Evolutionary conservation across 1,140 invertebrate species (phyloP).

Genomic region (Drosophila dunni): DNA sequence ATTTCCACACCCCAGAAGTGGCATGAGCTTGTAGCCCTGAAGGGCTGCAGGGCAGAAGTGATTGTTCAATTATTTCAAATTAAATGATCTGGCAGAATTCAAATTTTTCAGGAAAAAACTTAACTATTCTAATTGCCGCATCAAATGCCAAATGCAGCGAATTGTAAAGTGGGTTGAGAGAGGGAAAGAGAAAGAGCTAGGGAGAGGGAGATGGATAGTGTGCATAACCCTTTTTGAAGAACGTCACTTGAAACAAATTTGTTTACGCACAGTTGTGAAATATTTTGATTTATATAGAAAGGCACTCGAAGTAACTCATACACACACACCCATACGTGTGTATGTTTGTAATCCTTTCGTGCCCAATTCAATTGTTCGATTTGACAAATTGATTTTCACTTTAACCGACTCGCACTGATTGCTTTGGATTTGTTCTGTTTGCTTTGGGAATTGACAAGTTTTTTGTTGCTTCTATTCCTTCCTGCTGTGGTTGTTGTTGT

Average conservation of each 20-base stretch:
- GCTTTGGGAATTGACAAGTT: constrained; percentile 71
- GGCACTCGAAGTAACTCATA: constrained; percentile 33
- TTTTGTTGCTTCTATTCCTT: constrained; percentile 12
- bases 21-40: not conserved
- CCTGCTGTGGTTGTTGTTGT: constrained; percentile 28
- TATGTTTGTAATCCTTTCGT: constrained; percentile 74
- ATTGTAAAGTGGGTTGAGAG: constrained; percentile 61
- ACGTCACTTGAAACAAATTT: constrained; percentile 67
- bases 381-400: constrained; percentile 81
- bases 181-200: not conserved
- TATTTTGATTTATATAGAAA: constrained; percentile 76
- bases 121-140: constrained; percentile 74
- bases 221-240: constrained; percentile 55
- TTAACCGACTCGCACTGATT: constrained; percentile 70
- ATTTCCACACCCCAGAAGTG: constrained; percentile 66
- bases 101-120: constrained; percentile 71
- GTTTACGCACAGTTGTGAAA: constrained; percentile 72
- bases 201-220: not conserved
- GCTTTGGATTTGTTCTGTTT: constrained; percentile 73
- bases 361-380: constrained; percentile 80
- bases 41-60: constrained; percentile 28
- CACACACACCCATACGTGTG: constrained; percentile 2
- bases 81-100: constrained; percentile 84
- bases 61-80: constrained; percentile 76
- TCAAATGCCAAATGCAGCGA: constrained; percentile 63